Evolutionary conservation across 2,113 vertebrate genomes (phyloP), one percentile per base, ranked within the genome.

Genomic region (Dasypus novemcinctus): DNA sequence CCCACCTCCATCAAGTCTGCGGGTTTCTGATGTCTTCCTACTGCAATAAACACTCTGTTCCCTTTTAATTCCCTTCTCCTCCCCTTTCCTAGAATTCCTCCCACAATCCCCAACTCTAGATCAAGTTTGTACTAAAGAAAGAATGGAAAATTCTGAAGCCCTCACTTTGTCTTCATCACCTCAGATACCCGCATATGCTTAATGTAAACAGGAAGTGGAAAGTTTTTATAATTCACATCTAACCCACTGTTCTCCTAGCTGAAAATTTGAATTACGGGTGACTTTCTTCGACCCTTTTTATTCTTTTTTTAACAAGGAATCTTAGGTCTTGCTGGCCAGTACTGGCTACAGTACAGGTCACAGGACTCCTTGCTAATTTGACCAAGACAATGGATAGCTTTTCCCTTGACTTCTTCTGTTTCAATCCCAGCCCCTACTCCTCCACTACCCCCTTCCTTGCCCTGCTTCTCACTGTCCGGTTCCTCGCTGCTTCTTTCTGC

Each of bases 151-250:
- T 82, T 41, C 52, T 33, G 38, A 97, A 89, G 52, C 18, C 91
- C 83, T 61, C 5, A 29, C 43, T 94, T 88, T 83, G 91, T 80
- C 20, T 43, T 80, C 46, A 7, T 69, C 74, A 13, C 72, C 46
- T 87, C 33, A 66, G 91, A 38, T 4, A 38, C 59, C 61, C 82
- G 71, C 68, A 33, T 78, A 38, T 72, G 82, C 46, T 27, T 23
- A 29, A 68, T 57, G 72, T 66, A 80, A 92, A 93, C 46, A 94
- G 89, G 96, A 97, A 97, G 95, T 76, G 36, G 90, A 79, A 92
- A 90, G 59, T 87, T 68, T 49, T 0, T 0, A 90, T 33, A 86
- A 64, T 29, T 81, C 36, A 10, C 27, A 29, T 36, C 27, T 57
- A 89, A 90, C 59, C 41, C 75, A 72, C 87, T 36, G n/a, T 69